Evolutionary conservation across 2,113 vertebrate species (phyloP), one percentile per base, ranked within the genome.

Genomic region (Ceyx cyanopectus): DNA sequence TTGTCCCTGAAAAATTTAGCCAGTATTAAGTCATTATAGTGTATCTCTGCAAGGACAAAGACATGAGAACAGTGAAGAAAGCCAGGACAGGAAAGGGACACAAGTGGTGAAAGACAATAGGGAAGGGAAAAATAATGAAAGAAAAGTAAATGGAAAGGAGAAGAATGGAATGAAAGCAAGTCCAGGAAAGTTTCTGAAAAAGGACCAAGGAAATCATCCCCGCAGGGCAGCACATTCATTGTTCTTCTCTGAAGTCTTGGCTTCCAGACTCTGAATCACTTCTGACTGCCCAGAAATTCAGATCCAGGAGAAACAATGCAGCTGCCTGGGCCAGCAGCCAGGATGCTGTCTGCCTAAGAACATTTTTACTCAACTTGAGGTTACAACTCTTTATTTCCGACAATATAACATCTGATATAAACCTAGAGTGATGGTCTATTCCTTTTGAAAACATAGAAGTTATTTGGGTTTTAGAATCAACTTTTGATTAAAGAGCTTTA

Each of bases 401-500:
- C 94, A 94, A 89, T n/a, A 58, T 73, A 91, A 9, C 54, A 43
- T 82, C 89, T 89, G 75, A 85, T 82, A 89, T 43, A 85, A 96
- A 73, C 17, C 43, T 81, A 76, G 58, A 3, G 3, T 26, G 78
- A 72, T 95, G 94, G 94, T 81, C 90, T 85, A 76, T 58, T 85
- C 85, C 60, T 94, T 92, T 87, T 57, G 60, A 95, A 93, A 95
- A 85, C 0, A 0, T 21, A 91, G 21, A 82, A 91, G 67, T 66
- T 48, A 60, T 73, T 87, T 66, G 81, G 58, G 75, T 53, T 91
- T 87, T 30, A 89, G 74, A 66, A 89, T 70, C 85, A 95, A 60
- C 30, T 94, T 79, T 92, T 87, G 81, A 94, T 92, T 91, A 89
- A 95, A 89, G 89, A 77, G 75, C 90, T 95, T 89, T 87, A 96